Conservation (phyloP, 2,113 vertebrate species). For the Eulemur rufifrons region DNA sequence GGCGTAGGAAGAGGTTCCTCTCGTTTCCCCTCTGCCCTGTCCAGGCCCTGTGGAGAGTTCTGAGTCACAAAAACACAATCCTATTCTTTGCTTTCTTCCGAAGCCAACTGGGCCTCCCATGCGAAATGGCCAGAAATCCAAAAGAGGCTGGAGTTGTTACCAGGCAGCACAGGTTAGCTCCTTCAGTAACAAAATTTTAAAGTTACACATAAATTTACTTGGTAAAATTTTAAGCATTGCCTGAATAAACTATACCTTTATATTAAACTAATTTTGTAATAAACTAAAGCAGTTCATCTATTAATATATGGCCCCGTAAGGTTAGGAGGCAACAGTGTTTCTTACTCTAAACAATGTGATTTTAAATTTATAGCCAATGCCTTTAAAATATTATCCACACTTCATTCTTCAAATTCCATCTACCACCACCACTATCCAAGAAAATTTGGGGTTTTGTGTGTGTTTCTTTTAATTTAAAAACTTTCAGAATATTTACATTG, state of each 20-base stretch:
- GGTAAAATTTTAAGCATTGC: neutral
- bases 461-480: neutral
- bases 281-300: neutral
- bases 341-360: neutral
- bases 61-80: neutral
- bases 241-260: neutral
- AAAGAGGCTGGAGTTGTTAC: neutral
- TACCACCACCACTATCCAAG: neutral
- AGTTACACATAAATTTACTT: neutral
- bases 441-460: neutral
- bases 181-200: neutral
- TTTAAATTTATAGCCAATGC: neutral
- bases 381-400: neutral
- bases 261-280: neutral
- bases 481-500: neutral
- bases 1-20: rapidly evolving
- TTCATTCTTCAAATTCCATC: neutral
- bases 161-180: neutral
- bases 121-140: neutral
- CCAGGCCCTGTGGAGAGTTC: neutral
- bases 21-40: no score
- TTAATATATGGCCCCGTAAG: neutral
- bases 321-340: neutral
- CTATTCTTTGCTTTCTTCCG: neutral
- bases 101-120: neutral